Percentiles rank a stretch among this genome's conserved stretches.
These are phyloP conservation scores for Xestia ashworthii DNA, from an alignment of 2,888 invertebrate species.

Conservation along the genomic window DNA sequence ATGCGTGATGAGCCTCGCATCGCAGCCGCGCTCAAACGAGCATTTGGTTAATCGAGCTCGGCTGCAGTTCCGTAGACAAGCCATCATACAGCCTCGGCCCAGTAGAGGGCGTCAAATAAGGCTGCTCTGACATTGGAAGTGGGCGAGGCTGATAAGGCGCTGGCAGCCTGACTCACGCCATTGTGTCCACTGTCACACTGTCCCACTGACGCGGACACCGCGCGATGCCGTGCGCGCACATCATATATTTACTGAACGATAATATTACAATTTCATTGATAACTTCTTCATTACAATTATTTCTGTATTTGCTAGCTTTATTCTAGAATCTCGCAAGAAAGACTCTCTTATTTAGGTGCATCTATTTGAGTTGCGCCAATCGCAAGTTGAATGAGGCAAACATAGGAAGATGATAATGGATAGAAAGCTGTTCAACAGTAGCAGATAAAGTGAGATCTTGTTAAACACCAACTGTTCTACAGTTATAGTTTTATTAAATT, in stretches of 20 bases:
- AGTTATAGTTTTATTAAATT: neutral
- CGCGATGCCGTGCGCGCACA: neutral
- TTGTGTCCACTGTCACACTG: neutral
- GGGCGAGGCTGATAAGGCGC: conserved; percentile 47
- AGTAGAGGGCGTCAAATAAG: conserved; percentile 16
- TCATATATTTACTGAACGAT: neutral
- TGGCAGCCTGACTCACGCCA: conserved; percentile 40
- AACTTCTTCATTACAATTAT: neutral
- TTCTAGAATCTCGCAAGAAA: neutral
- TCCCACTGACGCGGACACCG: neutral
- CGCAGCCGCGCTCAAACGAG: neutral
- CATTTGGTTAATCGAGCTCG: conserved; percentile 7
- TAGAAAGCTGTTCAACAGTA: neutral
- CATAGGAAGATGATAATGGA: neutral
- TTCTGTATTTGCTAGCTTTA: neutral
- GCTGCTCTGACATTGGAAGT: conserved; percentile 5
- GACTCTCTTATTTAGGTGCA: neutral
- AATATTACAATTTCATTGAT: neutral
- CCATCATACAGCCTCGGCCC: neutral
- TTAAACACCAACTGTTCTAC: neutral
- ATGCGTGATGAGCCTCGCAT: neutral
- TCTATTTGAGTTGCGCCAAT: neutral
- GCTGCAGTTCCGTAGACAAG: neutral
- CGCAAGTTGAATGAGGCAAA: neutral
- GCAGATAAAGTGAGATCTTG: neutral